Evolutionary conservation across 2,888 invertebrate species (phyloP).

Genomic region (Escarpia spicata): DNA sequence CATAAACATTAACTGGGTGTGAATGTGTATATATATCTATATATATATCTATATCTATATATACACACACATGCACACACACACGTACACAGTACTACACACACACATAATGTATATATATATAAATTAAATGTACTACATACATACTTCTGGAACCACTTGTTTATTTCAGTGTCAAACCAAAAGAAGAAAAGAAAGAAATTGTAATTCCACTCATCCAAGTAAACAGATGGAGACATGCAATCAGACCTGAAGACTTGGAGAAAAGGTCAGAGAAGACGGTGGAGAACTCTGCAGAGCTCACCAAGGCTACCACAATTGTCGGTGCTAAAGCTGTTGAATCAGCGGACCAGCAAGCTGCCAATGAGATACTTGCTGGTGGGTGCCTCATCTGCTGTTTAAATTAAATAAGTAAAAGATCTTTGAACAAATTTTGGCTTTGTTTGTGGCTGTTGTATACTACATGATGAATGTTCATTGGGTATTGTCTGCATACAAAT

Average conservation of each 20-base stretch:
- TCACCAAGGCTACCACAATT: background rate
- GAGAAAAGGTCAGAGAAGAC: conserved; percentile 32
- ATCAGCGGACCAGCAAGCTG: conserved; percentile 50
- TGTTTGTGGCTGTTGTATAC: background rate
- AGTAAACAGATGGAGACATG: conserved; percentile 62
- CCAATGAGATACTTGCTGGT: conserved; percentile 55
- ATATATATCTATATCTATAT: background rate
- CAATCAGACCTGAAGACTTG: conserved; percentile 30
- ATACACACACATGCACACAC: too few species aligned
- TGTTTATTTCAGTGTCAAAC: background rate
- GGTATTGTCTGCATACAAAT: background rate
- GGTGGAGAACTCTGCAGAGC: conserved; percentile 30
- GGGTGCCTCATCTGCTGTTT: background rate
- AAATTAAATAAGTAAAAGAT: too few species aligned
- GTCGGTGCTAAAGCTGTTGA: conserved; percentile 26
- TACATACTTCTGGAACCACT: background rate
- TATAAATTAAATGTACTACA: background rate
- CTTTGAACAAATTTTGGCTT: conserved; percentile 37
- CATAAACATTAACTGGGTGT: background rate
- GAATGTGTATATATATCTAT: background rate
- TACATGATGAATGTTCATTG: background rate
- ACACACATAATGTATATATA: background rate
- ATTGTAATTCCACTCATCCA: conserved; percentile 65
- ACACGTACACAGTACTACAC: too few species aligned
- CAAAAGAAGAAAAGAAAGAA: conserved; percentile 19